A percentile compares a stretch with the other conserved stretches of the same genome.
phyloP scores from a whole-genome alignment of 2,797 vertebrate species.

The Prunella strophiata region DNA sequence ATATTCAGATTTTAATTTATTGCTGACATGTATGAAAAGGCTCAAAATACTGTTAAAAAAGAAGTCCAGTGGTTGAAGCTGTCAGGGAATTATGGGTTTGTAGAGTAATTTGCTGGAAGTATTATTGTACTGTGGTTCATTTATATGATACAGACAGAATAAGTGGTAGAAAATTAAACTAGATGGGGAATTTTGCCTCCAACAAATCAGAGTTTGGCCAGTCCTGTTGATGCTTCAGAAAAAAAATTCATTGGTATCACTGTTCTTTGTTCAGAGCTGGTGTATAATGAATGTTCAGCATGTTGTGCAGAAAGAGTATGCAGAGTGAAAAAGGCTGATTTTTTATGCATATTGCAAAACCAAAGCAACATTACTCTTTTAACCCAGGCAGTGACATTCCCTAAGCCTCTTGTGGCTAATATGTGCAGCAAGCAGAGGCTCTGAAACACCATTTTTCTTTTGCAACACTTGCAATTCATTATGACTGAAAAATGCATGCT shows the following conservation, averaged over 20 bases:
- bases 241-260: neutral
- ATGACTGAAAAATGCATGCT: neutral
- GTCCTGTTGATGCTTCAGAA: neutral
- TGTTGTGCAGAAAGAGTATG: neutral
- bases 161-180: neutral
- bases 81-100: neutral
- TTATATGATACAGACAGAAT: neutral
- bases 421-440: neutral
- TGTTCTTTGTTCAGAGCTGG: neutral
- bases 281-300: neutral
- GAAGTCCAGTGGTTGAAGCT: neutral
- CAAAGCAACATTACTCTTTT: slow-evolving; percentile 16
- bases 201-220: neutral
- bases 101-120: neutral
- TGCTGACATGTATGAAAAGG: neutral
- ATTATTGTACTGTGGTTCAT: neutral
- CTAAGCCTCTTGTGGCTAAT: neutral
- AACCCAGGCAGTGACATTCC: neutral
- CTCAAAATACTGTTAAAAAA: neutral
- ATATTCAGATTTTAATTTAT: slow-evolving; percentile 9
- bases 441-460: neutral
- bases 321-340: neutral
- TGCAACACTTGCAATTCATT: neutral
- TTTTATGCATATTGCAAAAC: slow-evolving; percentile 17
- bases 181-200: neutral